These are phyloP conservation scores for Cariama cristata DNA, from an alignment of 2,113 vertebrate species.

Conservation along the genomic window DNA sequence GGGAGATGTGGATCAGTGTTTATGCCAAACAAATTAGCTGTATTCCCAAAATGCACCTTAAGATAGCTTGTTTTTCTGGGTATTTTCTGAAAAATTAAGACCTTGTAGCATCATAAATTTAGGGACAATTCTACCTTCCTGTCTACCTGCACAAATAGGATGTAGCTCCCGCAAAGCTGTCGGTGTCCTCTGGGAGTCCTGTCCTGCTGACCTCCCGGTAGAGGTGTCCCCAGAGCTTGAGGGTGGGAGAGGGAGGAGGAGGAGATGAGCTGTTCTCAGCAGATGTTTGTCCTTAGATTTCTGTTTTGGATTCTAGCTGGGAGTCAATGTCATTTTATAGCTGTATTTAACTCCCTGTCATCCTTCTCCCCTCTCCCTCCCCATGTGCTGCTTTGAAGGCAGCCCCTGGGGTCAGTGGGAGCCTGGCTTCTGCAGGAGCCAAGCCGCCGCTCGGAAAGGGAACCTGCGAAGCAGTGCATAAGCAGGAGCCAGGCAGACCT, in stretches of 20 bases:
- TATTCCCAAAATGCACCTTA: background rate
- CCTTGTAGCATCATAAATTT: background rate
- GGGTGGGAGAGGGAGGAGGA: background rate
- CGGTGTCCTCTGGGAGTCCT: rapidly evolving
- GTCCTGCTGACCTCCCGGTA: rapidly evolving
- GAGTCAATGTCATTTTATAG: background rate
- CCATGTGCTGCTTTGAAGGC: conserved; percentile 26
- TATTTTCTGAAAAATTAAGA: background rate
- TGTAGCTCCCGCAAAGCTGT: background rate
- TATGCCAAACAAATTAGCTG: background rate
- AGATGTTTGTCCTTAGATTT: background rate
- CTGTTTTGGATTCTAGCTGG: background rate
- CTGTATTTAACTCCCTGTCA: conserved; percentile 28
- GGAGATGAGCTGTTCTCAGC: background rate
- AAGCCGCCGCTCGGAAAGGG: background rate
- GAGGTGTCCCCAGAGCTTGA: background rate
- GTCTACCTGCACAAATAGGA: background rate
- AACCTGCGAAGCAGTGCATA: background rate
- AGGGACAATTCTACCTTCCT: background rate
- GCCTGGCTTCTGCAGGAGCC: background rate
- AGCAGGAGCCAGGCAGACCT: conserved; percentile 27
- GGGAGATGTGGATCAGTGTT: background rate
- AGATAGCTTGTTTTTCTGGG: background rate
- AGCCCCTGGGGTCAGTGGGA: conserved; percentile 12
- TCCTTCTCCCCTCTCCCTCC: background rate